Percentiles rank a stretch among this genome's conserved stretches.
Evolutionary conservation across 2,113 vertebrate species (phyloP).

Genomic region (Candoia aspera): DNA sequence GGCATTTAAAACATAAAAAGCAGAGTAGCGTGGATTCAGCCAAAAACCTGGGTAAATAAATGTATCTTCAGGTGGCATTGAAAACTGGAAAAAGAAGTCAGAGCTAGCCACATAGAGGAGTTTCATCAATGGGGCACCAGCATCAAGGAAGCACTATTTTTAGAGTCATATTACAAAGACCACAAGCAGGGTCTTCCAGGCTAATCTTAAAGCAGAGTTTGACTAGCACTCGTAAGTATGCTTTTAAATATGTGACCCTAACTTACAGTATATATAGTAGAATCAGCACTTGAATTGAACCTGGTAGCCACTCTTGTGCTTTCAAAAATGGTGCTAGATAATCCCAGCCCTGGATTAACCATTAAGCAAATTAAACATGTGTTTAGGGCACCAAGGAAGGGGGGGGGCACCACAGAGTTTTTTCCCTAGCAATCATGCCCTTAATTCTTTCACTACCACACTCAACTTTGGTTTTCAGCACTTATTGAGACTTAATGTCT

Average conservation of each 20-base stretch:
- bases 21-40: neutral
- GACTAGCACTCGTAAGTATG: neutral
- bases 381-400: neutral
- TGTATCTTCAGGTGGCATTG: neutral
- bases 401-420: neutral
- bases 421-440: neutral
- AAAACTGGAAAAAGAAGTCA: neutral
- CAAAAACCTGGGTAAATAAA: neutral
- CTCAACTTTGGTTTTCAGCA: neutral
- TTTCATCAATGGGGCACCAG: neutral
- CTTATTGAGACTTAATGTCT: neutral
- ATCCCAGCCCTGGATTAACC: neutral
- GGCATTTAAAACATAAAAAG: neutral
- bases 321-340: neutral
- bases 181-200: neutral
- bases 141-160: neutral
- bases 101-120: neutral
- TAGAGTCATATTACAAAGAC: neutral
- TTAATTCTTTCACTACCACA: neutral
- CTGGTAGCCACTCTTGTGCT: neutral
- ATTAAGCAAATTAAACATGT: neutral
- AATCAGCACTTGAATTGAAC: neutral
- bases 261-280: neutral
- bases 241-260: neutral
- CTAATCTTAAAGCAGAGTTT: neutral